Evolutionary conservation across 2,113 vertebrate genomes (phyloP).

Genomic region (western clawed frog (Xenopus tropicalis)): UCB_Xtro_10.0 CM004450.2:146460001-146460500

Average conservation of each 20-base stretch:
- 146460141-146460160: conserved; percentile 85
- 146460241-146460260: background rate
- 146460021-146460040: conserved; percentile 97
- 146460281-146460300: conserved; percentile 5
- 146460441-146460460: no score
- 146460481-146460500: no score
- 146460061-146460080: no score
- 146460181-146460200: conserved; percentile 94
- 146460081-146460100: no score
- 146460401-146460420: no score
- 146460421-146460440: no score
- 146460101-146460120: no score
- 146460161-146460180: conserved; percentile 61
- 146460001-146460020: conserved; percentile 88
- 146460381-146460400: no score
- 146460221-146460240: conserved; percentile 97
- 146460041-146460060: conserved; percentile 53
- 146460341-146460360: no score
- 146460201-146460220: conserved; percentile 94
- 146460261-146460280: background rate
- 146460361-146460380: background rate
- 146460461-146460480: no score
- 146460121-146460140: conserved; percentile 87
- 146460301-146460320: no score
- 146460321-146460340: no score